Percentiles rank a stretch among this genome's conserved stretches.
phyloP scores from a whole-genome alignment of 1,140 invertebrate genomes.

The Drosophila aff. region DNA sequence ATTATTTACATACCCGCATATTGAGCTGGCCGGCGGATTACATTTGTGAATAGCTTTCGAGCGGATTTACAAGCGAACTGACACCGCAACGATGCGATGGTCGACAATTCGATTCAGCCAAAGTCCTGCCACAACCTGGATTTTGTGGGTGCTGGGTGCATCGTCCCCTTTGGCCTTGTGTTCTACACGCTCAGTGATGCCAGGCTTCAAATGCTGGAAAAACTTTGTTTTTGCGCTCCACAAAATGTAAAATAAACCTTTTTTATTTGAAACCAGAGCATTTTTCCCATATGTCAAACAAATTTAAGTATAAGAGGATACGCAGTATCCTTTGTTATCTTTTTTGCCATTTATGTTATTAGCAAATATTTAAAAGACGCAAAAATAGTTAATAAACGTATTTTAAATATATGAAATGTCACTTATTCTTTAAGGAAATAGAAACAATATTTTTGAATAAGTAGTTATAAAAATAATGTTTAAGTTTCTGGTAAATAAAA shows the following conservation, averaged over 20 bases:
- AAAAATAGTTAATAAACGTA: not conserved
- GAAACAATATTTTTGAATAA: no score
- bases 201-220: conserved; percentile 62
- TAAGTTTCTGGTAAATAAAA: not conserved
- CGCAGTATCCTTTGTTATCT: no score
- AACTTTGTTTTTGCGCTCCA: not conserved
- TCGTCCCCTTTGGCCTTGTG: conserved; percentile 87
- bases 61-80: conserved; percentile 87
- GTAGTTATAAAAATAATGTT: not conserved
- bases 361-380: not conserved
- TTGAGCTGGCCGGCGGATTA: conserved; percentile 86
- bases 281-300: not conserved
- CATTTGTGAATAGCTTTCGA: conserved; percentile 90
- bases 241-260: not conserved
- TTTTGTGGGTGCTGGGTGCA: conserved; percentile 87
- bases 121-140: conserved; percentile 90
- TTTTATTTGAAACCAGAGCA: not conserved
- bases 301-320: not conserved
- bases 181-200: conserved; percentile 88
- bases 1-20: conserved; percentile 53
- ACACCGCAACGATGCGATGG: conserved; percentile 86
- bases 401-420: not conserved
- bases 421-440: not conserved
- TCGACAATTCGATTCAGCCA: conserved; percentile 88
- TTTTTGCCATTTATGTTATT: not conserved